Evolutionary conservation across 2,797 vertebrate genomes (phyloP), one percentile per base, ranked within the genome.

Genomic region (Cynodonichthys magdalenae): DNA sequence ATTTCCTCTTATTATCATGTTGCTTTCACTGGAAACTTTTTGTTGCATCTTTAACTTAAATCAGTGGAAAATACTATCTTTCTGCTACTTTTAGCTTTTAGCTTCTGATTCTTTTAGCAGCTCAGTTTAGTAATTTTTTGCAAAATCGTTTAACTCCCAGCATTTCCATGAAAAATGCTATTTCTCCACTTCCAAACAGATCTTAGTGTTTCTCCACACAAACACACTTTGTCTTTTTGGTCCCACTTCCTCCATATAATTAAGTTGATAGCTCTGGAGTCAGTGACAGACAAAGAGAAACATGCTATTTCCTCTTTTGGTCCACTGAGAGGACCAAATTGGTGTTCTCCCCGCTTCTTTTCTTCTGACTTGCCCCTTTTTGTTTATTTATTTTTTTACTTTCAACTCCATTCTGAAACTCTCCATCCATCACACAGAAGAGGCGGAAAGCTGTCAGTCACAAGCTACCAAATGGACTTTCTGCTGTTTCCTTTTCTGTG

Each of bases 191-290:
- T 28, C 5, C 19, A 10, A 42, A 17, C 27, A 17, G 8, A 44
- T 36, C 41, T 24, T 24, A 3, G 24, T 24, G 24, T 24, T 3
- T 24, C 24, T 24, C 24, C 31, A 55, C 18, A 36, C 50, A 34
- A 29, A 47, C 29, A 58, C 18, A 50, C 49, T 50, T 10, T 29
- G 45, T 61, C 72, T 77, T 36, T 60, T 66, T 64, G 53, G 53
- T 75, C 59, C 66, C 71, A 71, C 55, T 62, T 77, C 77, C 61
- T 71, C 81, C 50, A 47, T 89, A 77, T 92, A 92, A 92, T 92
- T 92, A 91, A 59, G 71, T 79, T 85, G 87, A 90, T 90, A 75
- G 85, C 72, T 86, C 85, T 84, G 74, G 82, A 90, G 81, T 83
- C 88, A 84, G 63, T 88, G 87, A 90, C 53, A 63, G 90, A 89